A percentile compares a stretch with the other conserved stretches of the same genome.
These are phyloP conservation scores for Apamea anceps DNA, from an alignment of 2,888 invertebrate genomes.

Conservation along the genomic window DNA sequence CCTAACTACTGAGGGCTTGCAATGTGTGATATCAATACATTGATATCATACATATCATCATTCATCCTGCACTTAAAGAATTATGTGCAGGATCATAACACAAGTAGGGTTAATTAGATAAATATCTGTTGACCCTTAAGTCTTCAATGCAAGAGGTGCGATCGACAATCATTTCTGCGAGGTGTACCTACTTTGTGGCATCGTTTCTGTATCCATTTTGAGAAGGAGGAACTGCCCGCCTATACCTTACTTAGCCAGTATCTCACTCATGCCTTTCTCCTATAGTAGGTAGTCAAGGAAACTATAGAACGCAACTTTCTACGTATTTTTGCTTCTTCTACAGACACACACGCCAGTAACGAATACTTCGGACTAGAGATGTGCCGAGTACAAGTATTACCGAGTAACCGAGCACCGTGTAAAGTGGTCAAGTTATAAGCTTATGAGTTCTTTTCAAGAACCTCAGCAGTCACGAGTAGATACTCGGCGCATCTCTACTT, in stretches of 20 bases:
- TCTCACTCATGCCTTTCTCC: neutral
- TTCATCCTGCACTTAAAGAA: neutral
- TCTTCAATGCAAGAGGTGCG: neutral
- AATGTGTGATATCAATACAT: neutral
- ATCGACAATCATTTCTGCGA: neutral
- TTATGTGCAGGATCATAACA: constrained; percentile 5
- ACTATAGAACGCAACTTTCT: neutral
- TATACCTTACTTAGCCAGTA: neutral
- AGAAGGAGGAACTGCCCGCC: neutral
- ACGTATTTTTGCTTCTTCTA: neutral
- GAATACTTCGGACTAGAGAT: neutral
- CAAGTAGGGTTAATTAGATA: constrained; percentile 20
- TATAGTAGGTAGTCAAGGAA: neutral
- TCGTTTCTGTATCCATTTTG: neutral
- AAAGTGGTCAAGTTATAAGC: neutral
- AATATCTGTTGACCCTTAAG: neutral
- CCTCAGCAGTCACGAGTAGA: neutral
- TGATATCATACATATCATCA: too few relatives aligned
- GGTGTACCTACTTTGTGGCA: neutral
- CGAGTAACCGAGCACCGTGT: too few relatives aligned
- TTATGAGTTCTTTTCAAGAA: too few relatives aligned
- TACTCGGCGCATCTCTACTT: neutral
- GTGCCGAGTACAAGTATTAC: neutral
- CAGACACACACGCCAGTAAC: neutral
- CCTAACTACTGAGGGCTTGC: neutral